phyloP scores from a whole-genome alignment of 2,113 vertebrate species.

The Erythrolamprus reginae region DNA sequence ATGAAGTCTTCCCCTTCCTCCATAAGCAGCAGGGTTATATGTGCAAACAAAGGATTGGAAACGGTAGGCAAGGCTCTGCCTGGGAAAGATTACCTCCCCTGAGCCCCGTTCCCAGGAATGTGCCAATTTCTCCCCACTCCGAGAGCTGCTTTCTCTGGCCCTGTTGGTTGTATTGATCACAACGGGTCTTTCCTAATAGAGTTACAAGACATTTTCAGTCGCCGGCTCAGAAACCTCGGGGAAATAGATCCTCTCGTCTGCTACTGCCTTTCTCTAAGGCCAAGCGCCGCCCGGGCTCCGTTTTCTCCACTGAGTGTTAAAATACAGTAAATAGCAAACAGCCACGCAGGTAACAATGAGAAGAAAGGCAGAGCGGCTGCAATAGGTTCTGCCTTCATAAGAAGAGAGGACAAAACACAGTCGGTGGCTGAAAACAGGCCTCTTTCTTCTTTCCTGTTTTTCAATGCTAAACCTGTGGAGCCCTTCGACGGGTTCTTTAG shows the following conservation, averaged over 20 bases:
- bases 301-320: constrained; percentile 62
- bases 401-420: constrained; percentile 29
- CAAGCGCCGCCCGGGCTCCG: constrained; percentile 61
- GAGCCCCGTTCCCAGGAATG: constrained; percentile 39
- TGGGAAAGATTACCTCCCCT: constrained; percentile 60
- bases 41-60: constrained; percentile 33
- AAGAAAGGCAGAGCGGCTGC: constrained; percentile 47
- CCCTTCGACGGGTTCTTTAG: neutral
- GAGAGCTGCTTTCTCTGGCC: constrained; percentile 56
- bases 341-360: constrained; percentile 26
- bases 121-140: constrained; percentile 59
- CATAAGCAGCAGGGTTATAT: constrained; percentile 13
- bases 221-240: constrained; percentile 54
- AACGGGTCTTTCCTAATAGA: constrained; percentile 66
- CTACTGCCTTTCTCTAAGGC: constrained; percentile 54
- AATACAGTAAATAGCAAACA: constrained; percentile 51
- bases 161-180: constrained; percentile 67
- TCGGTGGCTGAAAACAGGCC: constrained; percentile 11
- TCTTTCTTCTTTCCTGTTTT: neutral
- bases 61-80: constrained; percentile 43
- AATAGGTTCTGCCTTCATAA: constrained; percentile 22
- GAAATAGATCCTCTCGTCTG: constrained; percentile 54
- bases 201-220: constrained; percentile 66
- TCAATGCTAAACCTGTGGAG: neutral
- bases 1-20: neutral